Conservation (phyloP, 2,113 vertebrate species). For the Blennius ocellaris region DNA sequence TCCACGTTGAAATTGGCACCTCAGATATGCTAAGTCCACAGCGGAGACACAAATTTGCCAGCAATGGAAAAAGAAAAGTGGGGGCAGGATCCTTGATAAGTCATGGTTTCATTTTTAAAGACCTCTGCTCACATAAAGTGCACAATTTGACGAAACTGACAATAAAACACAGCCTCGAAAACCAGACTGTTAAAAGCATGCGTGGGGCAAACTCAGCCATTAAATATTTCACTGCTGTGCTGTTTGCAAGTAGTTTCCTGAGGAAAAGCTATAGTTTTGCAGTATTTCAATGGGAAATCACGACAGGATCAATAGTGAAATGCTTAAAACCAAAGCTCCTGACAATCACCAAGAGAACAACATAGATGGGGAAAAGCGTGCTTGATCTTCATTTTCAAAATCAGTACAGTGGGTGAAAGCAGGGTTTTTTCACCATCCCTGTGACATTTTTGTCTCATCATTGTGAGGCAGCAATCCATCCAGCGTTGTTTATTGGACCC, state of each 20-base stretch:
- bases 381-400: too few relatives aligned
- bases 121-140: not conserved
- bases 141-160: not conserved
- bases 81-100: not conserved
- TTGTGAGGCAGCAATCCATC: too few relatives aligned
- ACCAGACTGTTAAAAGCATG: not conserved
- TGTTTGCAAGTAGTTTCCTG: conserved; percentile 7
- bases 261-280: conserved; percentile 12
- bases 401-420: too few relatives aligned
- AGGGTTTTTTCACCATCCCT: too few relatives aligned
- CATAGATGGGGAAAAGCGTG: too few relatives aligned
- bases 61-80: not conserved
- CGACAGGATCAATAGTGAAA: conserved; percentile 18
- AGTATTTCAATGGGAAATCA: conserved; percentile 16
- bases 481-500: too few relatives aligned
- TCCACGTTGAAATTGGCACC: conserved; percentile 62
- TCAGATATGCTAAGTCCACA: conserved; percentile 5
- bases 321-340: not conserved
- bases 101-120: not conserved
- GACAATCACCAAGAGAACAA: not conserved
- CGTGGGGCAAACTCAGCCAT: conserved; percentile 4
- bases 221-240: conserved; percentile 33
- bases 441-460: too few relatives aligned
- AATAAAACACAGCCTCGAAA: not conserved
- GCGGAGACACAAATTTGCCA: conserved; percentile 4